Evolutionary conservation across 2,797 vertebrate genomes (phyloP), one percentile per base, ranked within the genome.

Genomic region (Acanthopagrus latus): DNA sequence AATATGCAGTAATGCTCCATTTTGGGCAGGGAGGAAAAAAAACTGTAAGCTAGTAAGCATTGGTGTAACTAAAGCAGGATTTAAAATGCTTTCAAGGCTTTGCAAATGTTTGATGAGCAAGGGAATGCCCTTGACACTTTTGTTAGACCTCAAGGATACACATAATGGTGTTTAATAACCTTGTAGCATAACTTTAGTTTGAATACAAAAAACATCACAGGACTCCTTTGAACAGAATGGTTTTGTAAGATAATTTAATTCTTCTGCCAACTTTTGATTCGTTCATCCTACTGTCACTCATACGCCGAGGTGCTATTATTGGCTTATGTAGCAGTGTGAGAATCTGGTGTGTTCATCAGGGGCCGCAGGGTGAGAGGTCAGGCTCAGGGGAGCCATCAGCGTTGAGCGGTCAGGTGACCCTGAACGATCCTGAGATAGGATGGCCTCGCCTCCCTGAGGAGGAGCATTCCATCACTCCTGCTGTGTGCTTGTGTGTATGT

Each of bases 331-430:
- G 74, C 64, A 51, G 56, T 83, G 85, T 86, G 88, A 87, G 87
- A 91, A 88, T 93, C 93, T 93, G 93, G 82, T 91, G 90, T 88
- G 85, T 91, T 87, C 91, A 92, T 93, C 88, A 91, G 86, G 75
- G 86, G 85, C 65, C 65, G 17, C 27, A 38, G 86, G 83, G 88
- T 85, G 66, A 89, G 60, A 83, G 90, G 89, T 91, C 90, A 81
- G 85, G 64, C 92, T 88, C 90, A 78, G 88, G 91, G 92, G 92
- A 93, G 66, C 86, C 78, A 72, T 94, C 87, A 83, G 54, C 73
- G 11, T 5, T 59, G 84, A 93, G 84, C 90, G 25, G 84, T 89
- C 83, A 88, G 90, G 78, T 91, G 91, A 93, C 91, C 92, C 92
- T 47, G 74, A 93, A 92, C 85, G 69, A 86, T 90, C 85, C 84